These are phyloP conservation scores for Stegodyphus mimosarum DNA, from an alignment of 1,140 invertebrate genomes.

Conservation along the genomic window DNA sequence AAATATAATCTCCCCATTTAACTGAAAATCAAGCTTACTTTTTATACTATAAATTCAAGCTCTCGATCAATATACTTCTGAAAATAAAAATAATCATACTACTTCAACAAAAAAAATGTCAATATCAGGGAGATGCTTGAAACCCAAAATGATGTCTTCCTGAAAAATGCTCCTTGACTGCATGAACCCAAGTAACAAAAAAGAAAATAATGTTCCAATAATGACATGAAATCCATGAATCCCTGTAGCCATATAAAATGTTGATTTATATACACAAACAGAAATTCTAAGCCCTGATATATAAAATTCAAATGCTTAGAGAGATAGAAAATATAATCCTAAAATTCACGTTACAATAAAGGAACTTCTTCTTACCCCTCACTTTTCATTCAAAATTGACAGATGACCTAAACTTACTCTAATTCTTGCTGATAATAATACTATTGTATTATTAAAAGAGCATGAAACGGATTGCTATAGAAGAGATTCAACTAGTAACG, in stretches of 20 bases:
- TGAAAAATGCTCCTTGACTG: no score
- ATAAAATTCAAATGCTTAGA: slow-evolving; percentile 68
- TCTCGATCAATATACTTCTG: no score
- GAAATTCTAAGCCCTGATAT: slow-evolving; percentile 73
- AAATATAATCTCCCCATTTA: no score
- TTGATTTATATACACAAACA: slow-evolving; percentile 73
- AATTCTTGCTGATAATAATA: slow-evolving; percentile 73
- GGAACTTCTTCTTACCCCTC: slow-evolving; percentile 67
- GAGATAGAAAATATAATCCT: slow-evolving; percentile 71
- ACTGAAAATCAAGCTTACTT: no score
- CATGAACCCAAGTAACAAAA: no score
- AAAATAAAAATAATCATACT: no score
- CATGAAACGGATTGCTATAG: slow-evolving; percentile 72
- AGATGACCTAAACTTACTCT: slow-evolving; percentile 74
- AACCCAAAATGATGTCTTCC: no score
- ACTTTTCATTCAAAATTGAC: slow-evolving; percentile 71
- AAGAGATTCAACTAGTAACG: no score
- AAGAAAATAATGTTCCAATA: no score
- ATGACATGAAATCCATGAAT: slow-evolving; percentile 73
- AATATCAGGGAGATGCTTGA: no score
- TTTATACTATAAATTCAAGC: no score
- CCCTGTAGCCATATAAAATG: slow-evolving; percentile 79
- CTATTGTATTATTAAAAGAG: slow-evolving; percentile 75
- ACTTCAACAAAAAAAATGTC: no score
- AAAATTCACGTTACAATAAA: slow-evolving; percentile 72